phyloP scores from a whole-genome alignment of 2,113 vertebrate genomes.

The Sprattus sprattus region DNA sequence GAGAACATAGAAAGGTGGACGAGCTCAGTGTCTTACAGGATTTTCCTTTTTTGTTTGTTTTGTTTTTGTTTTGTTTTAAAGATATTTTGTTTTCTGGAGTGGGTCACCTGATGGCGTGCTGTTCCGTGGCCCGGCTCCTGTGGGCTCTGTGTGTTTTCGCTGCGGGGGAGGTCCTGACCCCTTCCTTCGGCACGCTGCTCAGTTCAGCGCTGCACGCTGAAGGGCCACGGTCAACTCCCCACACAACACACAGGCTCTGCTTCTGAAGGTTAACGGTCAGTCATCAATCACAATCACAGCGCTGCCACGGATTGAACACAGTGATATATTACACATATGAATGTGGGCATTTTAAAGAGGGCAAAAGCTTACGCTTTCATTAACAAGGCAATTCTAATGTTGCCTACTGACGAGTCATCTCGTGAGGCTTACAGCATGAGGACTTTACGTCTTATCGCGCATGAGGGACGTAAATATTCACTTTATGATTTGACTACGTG shows the following conservation, averaged over 20 bases:
- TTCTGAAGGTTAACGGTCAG: conserved; percentile 48
- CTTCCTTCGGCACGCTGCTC: not conserved
- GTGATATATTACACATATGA: conserved; percentile 39
- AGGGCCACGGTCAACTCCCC: conserved; percentile 19
- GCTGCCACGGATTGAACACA: conserved; percentile 42
- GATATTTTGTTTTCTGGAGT: not conserved
- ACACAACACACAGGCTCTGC: conserved; percentile 37
- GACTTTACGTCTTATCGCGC: not conserved
- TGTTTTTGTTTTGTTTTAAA: not conserved
- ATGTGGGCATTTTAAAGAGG: conserved; percentile 36
- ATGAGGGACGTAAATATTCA: conserved; percentile 1
- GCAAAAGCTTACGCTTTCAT: conserved; percentile 38
- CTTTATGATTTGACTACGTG: not conserved
- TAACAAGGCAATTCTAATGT: conserved; percentile 41
- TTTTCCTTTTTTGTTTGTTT: not conserved
- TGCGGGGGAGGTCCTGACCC: not conserved
- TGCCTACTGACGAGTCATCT: conserved; percentile 26
- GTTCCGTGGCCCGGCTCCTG: not conserved
- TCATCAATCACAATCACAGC: conserved; percentile 60
- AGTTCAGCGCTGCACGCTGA: not conserved
- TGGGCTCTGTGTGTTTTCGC: not conserved
- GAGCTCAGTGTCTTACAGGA: not conserved
- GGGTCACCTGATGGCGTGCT: not conserved
- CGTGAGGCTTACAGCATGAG: not conserved
- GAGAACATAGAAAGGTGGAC: not conserved